A percentile compares a stretch with the other conserved stretches of the same genome.
These are phyloP conservation scores for Cercopithecus mona DNA, from an alignment of 2,113 vertebrate genomes.

Conservation along the genomic window DNA sequence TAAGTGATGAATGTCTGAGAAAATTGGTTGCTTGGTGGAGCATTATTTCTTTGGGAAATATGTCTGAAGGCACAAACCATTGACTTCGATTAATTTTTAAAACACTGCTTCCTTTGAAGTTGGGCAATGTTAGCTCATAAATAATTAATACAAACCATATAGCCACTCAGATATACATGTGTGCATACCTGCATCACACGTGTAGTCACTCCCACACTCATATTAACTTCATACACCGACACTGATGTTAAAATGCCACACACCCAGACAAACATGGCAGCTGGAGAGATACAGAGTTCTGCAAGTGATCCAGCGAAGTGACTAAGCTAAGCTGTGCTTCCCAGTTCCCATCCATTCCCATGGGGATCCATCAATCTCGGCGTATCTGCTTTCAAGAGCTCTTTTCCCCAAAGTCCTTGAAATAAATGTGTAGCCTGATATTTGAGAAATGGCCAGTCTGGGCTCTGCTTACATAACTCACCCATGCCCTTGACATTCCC, in stretches of 20 bases:
- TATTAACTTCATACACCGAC: too few species aligned
- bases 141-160: background rate
- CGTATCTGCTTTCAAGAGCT: background rate
- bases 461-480: background rate
- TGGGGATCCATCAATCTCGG: background rate
- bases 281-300: background rate
- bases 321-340: background rate
- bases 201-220: background rate
- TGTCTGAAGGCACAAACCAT: constrained; percentile 7
- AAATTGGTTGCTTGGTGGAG: background rate
- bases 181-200: fast-evolving
- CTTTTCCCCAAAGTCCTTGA: constrained; percentile 12
- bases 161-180: background rate
- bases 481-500: background rate
- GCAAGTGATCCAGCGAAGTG: background rate
- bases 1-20: constrained; percentile 44
- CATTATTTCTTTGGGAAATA: constrained; percentile 16
- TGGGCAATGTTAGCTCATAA: background rate
- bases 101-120: background rate
- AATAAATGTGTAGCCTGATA: background rate
- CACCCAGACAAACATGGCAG: fast-evolving
- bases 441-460: background rate
- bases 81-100: constrained; percentile 41
- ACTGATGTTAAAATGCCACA: too few species aligned
- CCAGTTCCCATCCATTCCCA: background rate